Evolutionary conservation across 1,140 invertebrate genomes (phyloP), one percentile per base, ranked within the genome.

Genomic region (Acyrthosiphon pisum): DNA sequence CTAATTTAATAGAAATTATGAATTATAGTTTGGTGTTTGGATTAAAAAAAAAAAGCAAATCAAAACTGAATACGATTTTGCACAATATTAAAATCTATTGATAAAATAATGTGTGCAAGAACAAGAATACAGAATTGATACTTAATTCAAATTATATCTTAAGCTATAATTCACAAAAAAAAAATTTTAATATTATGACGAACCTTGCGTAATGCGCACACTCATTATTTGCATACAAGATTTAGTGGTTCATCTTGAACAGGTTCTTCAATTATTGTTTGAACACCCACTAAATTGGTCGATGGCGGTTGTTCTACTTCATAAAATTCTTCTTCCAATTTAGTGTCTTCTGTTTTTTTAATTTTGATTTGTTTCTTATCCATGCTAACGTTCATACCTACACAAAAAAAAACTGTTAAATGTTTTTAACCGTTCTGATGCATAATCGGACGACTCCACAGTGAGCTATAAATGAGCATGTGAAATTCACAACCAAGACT

Each of bases 301-400:
- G 91, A 92, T 44, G 46, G 91, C 1, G 91, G 91, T 93, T 93
- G 91, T 6, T 93, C 91, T 20, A 93, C 35, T 93, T 93, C 91
- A 84, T 56, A 93, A 7, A 44, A 41, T 4, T 41, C 50, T 84
- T 93, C 76, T 30, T 86, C 91, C 84, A 93, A 23, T 41, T 93
- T 93, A 53, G 1, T 0, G 1, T 68, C 81, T 84, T 93, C 91
- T 37, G 35, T 6, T 93, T 93, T 93, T 93, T 93, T 93, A 86
- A 93, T 84, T 93, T 93, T 93, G 91, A 93, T 93, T 93, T 93
- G 86, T 86, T 93, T 93, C 91, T 93, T 93, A 93, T 86, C 86
- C 91, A 93, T 93, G 91, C 50, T 93, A 86, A 93, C 86, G 91
- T 93, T 81, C 91, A 93, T 86, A 93, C 81, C 91, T 93, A 93